A percentile compares a stretch with the other conserved stretches of the same genome.
Evolutionary conservation across 2,113 vertebrate genomes (phyloP).

Genomic region (cat (Felis catus)): F.catus_Fca126_mat1.0 CM031412.1:112924501-112925000

Average conservation of each 20-base stretch:
- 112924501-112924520: background rate
- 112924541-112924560: background rate
- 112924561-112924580: background rate
- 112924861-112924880: background rate
- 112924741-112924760: background rate
- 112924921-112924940: background rate
- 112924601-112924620: background rate
- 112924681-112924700: background rate
- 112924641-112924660: background rate
- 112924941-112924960: background rate
- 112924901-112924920: background rate
- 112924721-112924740: background rate
- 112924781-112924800: background rate
- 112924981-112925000: background rate
- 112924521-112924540: background rate
- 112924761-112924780: background rate
- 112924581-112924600: background rate
- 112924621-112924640: background rate
- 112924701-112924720: background rate
- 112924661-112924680: background rate
- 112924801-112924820: background rate
- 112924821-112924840: background rate
- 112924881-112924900: background rate
- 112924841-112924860: background rate
- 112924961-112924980: background rate